A percentile compares a stretch with the other conserved stretches of the same genome.
Conservation (phyloP, 2,113 vertebrate species). For the Oryzias javanicus region DNA sequence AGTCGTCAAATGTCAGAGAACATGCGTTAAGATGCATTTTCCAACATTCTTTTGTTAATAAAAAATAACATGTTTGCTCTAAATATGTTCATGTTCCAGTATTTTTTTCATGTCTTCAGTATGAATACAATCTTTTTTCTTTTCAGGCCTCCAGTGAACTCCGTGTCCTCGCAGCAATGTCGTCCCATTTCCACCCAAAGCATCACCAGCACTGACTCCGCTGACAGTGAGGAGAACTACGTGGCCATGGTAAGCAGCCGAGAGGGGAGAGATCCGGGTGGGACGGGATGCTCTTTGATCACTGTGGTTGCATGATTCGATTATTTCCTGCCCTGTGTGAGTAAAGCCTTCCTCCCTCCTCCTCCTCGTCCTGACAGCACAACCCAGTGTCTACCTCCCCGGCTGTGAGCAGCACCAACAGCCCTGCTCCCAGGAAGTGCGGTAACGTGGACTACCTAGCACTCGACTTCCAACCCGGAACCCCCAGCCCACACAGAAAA, state of each 20-base stretch:
- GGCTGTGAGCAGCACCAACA: slow-evolving; percentile 91
- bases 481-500: slow-evolving; percentile 94
- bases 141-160: slow-evolving; percentile 84
- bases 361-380: slow-evolving; percentile 79
- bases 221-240: slow-evolving; percentile 98
- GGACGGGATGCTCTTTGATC: slow-evolving; percentile 35
- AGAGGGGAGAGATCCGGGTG: slow-evolving; percentile 23
- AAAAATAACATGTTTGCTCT: slow-evolving; percentile 7
- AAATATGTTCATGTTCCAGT: slow-evolving; percentile 11
- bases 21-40: too few relatives aligned
- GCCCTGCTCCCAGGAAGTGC: slow-evolving; percentile 92
- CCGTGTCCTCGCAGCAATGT: slow-evolving; percentile 87
- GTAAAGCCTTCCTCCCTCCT: slow-evolving; percentile 30
- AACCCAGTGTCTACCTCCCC: slow-evolving; percentile 97
- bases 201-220: slow-evolving; percentile 98
- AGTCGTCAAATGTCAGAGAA: too few relatives aligned
- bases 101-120: slow-evolving; percentile 13
- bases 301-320: slow-evolving; percentile 17
- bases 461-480: slow-evolving; percentile 93
- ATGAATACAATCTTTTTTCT: slow-evolving; percentile 18
- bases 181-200: slow-evolving; percentile 98
- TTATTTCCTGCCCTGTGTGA: slow-evolving; percentile 25
- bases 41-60: background rate
- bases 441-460: slow-evolving; percentile 95
- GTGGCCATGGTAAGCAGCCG: slow-evolving; percentile 89